Base-by-base conservation (phyloP, 2,113 vertebrate genomes). In the Ammodramus savannarum region DNA sequence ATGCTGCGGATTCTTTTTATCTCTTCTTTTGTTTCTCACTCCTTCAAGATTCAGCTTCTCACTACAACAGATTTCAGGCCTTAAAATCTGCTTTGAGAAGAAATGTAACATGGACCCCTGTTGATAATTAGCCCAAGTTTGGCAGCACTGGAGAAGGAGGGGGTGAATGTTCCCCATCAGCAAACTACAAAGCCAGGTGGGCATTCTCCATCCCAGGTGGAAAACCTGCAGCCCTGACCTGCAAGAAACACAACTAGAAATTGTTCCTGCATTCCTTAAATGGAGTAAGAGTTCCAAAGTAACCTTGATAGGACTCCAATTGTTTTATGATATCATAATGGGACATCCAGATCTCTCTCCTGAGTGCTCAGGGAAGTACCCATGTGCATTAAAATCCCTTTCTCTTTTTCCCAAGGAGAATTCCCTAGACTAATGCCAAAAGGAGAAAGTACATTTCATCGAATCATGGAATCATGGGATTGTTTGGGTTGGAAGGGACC, bases 31-130 rank as follows among this genome's bases (percentile, higher is more conserved):
- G 5, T 13, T 20, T 5, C 6, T 13, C 25, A 12, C 14, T 7
- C 21, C 9, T 39, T 74, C 44, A 84, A 90, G 49, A 29, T 79
- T 87, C 74, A 58, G 54, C 27, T 89, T 4, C 66, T 73, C 39
- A 44, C 39, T 52, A 11, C 8, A 61, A 25, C 48, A 76, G 51
- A 85, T 59, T 63, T 52, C 39, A 65, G 19, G 62, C 79, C n/a
- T 93, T 72, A n/a, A 87, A 96, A 95, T 52, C 54, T 89, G 55
- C 36, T 80, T 80, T 61, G 46, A 27, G 72, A 91, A 76, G 77
- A 59, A 82, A 48, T 7, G 25, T 38, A n/a, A 43, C 52, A 27
- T 2, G 31, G 52, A 55, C 18, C 44, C 69, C 87, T 44, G 54
- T 15, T 76, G 67, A 62, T 65, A 61, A 86, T 84, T 65, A 82